Evolutionary conservation across 2,888 invertebrate species (phyloP).

Genomic region (Leptinotarsa tumamoca): DNA sequence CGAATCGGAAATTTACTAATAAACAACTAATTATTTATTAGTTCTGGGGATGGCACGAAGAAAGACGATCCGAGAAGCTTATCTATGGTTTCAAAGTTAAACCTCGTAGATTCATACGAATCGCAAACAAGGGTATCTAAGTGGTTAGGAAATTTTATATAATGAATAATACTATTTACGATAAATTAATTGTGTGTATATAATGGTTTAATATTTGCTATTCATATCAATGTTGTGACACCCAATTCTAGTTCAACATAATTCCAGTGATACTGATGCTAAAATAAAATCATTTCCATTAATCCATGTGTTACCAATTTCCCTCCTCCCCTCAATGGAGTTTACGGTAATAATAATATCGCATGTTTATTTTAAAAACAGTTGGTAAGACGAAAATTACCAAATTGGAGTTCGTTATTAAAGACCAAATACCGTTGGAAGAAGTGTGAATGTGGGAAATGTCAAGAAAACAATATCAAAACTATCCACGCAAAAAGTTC

Average conservation of each 20-base stretch:
- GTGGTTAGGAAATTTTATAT: not conserved
- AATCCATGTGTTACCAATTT: not conserved
- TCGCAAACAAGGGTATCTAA: not conserved
- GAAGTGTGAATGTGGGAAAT: no score
- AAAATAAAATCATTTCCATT: not conserved
- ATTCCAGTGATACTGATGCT: not conserved
- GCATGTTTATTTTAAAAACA: no score
- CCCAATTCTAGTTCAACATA: not conserved
- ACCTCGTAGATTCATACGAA: not conserved
- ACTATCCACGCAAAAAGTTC: no score
- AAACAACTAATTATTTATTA: constrained; percentile 2
- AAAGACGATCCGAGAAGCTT: not conserved
- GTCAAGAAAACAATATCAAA: no score
- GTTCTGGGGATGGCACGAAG: not conserved
- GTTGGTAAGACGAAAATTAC: not conserved
- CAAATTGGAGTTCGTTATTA: not conserved
- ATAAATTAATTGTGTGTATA: not conserved
- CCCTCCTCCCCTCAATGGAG: no score
- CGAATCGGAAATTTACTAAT: not conserved
- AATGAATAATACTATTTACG: not conserved
- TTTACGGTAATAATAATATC: no score
- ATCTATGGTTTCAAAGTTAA: constrained; percentile 1
- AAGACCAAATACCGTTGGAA: no score
- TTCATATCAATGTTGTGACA: not conserved
- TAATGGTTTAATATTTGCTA: not conserved